Evolutionary conservation across 2,888 invertebrate species (phyloP).

Genomic region (Pecten maximus): DNA sequence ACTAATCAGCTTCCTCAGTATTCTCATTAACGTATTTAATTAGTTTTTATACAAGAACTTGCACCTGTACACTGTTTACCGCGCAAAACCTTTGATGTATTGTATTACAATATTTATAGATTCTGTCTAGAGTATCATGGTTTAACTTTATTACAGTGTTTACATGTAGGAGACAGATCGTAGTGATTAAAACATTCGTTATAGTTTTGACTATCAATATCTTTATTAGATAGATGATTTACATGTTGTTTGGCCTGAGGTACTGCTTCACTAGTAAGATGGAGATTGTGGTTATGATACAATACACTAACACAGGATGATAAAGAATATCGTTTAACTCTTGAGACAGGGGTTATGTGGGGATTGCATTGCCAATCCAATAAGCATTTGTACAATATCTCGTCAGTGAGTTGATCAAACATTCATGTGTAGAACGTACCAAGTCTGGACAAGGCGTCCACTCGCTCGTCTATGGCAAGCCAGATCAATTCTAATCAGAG

Average conservation of each 20-base stretch:
- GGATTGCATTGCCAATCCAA: background rate
- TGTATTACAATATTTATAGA: no score
- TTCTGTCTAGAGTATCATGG: no score
- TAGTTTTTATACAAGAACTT: no score
- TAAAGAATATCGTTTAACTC: background rate
- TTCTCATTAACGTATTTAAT: no score
- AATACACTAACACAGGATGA: background rate
- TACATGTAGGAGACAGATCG: background rate
- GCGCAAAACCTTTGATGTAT: no score
- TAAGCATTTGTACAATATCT: background rate
- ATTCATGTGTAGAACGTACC: background rate
- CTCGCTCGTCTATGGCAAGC: background rate
- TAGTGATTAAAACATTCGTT: background rate
- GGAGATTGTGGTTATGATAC: background rate
- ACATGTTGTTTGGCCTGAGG: background rate
- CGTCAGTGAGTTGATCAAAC: background rate
- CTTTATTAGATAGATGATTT: background rate
- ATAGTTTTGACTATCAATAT: background rate
- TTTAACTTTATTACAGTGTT: background rate
- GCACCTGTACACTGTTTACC: no score
- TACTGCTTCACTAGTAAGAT: background rate
- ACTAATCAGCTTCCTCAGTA: no score
- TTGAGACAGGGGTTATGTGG: background rate
- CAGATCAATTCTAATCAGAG: constrained; percentile 5
- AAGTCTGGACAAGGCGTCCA: background rate